These are phyloP conservation scores for Cochlearius cochlearius DNA, from an alignment of 2,113 vertebrate genomes.

Conservation along the genomic window DNA sequence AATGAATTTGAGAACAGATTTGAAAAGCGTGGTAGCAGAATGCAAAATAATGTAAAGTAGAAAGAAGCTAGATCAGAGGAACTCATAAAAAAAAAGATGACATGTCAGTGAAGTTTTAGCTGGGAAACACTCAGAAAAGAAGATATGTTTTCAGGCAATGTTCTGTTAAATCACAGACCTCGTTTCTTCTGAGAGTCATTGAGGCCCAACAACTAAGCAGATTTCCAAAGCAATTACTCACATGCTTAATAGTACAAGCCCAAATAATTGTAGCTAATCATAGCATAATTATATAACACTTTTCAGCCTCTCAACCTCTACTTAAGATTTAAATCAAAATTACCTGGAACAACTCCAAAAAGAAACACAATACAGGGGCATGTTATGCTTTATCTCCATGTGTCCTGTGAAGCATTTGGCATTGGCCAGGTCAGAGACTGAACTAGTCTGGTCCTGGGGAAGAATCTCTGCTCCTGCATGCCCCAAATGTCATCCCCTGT, in stretches of 20 bases:
- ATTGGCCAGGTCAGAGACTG: not conserved
- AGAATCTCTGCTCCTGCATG: not conserved
- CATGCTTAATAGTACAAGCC: not conserved
- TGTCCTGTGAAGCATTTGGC: not conserved
- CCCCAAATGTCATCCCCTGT: fast-evolving
- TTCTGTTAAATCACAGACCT: not conserved
- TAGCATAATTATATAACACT: not conserved
- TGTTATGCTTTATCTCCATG: fast-evolving
- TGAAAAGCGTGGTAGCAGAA: not conserved
- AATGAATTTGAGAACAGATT: not conserved
- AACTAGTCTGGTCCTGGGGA: not conserved
- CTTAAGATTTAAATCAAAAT: not conserved
- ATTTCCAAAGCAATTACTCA: not conserved
- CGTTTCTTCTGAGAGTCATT: not conserved
- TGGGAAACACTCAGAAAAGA: not conserved
- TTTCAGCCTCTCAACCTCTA: not conserved
- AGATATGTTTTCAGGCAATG: not conserved
- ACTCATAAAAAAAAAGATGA: not conserved
- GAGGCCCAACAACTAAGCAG: not conserved
- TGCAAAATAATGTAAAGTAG: not conserved
- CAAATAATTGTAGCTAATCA: not conserved
- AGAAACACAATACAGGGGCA: not conserved
- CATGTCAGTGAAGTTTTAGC: not conserved
- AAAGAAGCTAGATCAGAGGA: not conserved
- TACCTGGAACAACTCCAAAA: not conserved